Evolutionary conservation across 2,113 vertebrate genomes (phyloP), one percentile per base, ranked within the genome.

Genomic region (Microcebus murinus): DNA sequence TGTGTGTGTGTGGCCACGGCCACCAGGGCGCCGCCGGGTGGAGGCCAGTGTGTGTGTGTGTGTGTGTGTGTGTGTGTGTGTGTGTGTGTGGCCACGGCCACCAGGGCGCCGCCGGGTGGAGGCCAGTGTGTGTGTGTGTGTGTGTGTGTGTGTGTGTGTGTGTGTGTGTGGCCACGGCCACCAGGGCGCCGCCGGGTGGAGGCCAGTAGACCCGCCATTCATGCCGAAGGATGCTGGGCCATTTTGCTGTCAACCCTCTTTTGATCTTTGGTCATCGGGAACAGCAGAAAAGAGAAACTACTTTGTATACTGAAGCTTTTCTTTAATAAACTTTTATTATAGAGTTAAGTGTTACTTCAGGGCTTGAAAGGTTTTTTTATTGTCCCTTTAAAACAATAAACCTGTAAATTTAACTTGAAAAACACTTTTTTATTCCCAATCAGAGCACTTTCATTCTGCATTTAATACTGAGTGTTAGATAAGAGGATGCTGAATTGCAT

Each of bases 331-430:
- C 52, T 96, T 97, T 97, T 90, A 79, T 20, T 42, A 29, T 45
- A 0, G 39, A 80, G 21, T 71, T 91, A 87, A 95, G 85, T 96
- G 81, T 81, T 92, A 21, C 95, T 94, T 97, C 39, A 27, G 48
- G 63, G 50, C 25, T 96, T 80, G 83, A 61, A 21, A 94, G 27
- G 25, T 31, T 94, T 83, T 45, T 48, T 87, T 61, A 68, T 79
- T 91, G 36, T n/a, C 57, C 12, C 88, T 97, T 98, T 96, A 63
- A 97, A 96, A 96, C 31, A 79, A 91, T 67, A 65, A 89, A 31
- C 67, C 65, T 85, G 95, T 25, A 11, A 52, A 27, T 74, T 82
- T 95, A 80, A 76, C 89, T 74, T 21, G 34, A 77, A 50, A 67
- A 67, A 76, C 61, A 31, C 23, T 82, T 39, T 74, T 80, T 20